Conservation (phyloP, 2,113 vertebrate species). For the Condylura cristata region DNA sequence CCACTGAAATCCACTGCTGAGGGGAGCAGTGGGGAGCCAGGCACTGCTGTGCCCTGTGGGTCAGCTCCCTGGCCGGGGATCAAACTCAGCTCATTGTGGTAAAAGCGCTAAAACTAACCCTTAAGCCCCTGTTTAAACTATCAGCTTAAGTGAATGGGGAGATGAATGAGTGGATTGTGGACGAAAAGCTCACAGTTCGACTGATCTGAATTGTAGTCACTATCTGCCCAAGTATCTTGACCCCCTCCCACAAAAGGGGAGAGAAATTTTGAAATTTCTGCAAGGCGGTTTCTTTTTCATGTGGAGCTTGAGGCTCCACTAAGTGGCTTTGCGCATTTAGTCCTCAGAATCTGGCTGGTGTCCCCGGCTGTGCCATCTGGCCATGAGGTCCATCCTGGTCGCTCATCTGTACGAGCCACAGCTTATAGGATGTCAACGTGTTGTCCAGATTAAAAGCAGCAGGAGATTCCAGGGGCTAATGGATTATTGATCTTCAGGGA, state of each 20-base stretch:
- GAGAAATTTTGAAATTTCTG: background rate
- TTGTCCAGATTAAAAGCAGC: background rate
- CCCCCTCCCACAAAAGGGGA: background rate
- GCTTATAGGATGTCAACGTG: accelerated
- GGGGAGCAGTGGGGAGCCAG: too few relatives aligned
- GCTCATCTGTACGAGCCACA: background rate
- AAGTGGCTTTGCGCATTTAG: too few relatives aligned
- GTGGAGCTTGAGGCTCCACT: background rate
- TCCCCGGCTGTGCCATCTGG: background rate
- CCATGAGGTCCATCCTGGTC: background rate
- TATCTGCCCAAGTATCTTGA: slow-evolving; percentile 24
- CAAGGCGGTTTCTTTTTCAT: slow-evolving; percentile 38
- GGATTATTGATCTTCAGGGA: background rate
- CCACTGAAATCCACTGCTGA: too few relatives aligned
- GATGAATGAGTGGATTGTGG: background rate
- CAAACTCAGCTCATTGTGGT: too few relatives aligned
- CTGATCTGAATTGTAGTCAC: slow-evolving; percentile 73
- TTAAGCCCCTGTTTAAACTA: background rate
- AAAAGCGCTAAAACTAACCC: too few relatives aligned
- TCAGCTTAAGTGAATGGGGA: background rate
- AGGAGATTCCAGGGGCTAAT: background rate
- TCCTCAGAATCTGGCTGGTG: background rate
- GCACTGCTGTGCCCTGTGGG: too few relatives aligned
- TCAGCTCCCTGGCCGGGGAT: too few relatives aligned
- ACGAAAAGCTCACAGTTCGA: slow-evolving; percentile 59